These are phyloP conservation scores for Zootermopsis nevadensis DNA, from an alignment of 2,888 invertebrate genomes.

Conservation along the genomic window DNA sequence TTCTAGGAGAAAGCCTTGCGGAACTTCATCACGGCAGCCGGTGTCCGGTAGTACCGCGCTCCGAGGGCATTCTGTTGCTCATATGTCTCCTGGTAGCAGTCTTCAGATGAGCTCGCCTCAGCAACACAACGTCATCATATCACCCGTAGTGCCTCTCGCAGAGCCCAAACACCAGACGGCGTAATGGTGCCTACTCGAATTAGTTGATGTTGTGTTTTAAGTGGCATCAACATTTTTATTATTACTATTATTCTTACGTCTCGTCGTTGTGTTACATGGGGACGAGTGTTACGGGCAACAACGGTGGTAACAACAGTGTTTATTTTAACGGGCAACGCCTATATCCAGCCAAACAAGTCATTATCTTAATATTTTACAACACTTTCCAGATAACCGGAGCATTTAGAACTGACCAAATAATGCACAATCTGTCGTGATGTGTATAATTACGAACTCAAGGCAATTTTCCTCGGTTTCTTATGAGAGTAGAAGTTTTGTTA, in stretches of 20 bases:
- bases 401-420: no score
- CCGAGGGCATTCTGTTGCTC: neutral
- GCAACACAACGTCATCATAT: conserved; percentile 17
- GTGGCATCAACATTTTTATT: conserved; percentile 19
- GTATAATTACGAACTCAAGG: no score
- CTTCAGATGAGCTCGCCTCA: conserved; percentile 30
- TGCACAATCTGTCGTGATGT: no score
- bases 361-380: neutral
- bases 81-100: conserved; percentile 31
- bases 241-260: neutral
- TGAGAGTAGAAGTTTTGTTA: no score
- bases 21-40: conserved; percentile 67
- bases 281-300: neutral
- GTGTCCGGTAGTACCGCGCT: conserved; percentile 17
- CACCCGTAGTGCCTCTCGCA: conserved; percentile 39
- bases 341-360: neutral
- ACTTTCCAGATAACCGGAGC: no score
- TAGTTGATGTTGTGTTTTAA: conserved; percentile 23
- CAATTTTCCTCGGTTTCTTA: no score
- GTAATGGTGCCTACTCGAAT: conserved; percentile 10
- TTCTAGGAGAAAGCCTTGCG: conserved; percentile 72
- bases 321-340: neutral
- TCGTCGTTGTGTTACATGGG: conserved; percentile 6
- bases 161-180: neutral
- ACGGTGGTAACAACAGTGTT: neutral